phyloP scores from a whole-genome alignment of 1,140 invertebrate species.

The Lycorma delicatula region DNA sequence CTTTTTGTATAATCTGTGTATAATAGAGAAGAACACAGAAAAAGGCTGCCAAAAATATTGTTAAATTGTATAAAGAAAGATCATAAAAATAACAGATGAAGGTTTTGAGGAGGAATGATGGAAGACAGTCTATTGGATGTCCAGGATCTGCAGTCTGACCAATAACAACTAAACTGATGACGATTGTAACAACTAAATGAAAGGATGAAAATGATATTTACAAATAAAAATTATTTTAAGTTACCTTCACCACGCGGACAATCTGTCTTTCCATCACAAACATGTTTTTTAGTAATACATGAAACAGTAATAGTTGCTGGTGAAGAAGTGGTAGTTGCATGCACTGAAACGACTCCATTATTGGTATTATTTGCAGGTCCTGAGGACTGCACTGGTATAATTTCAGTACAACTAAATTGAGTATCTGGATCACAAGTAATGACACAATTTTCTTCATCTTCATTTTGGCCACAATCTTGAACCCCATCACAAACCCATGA shows the following conservation, averaged over 20 bases:
- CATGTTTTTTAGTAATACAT: slow-evolving; percentile 62
- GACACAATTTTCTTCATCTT: slow-evolving; percentile 69
- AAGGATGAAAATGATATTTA: neutral
- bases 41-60: no score
- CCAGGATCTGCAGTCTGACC: no score
- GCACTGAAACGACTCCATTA: neutral
- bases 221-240: neutral
- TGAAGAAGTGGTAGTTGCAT: neutral
- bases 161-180: no score
- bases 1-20: no score
- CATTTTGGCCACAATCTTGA: slow-evolving; percentile 70
- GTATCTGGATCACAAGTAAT: slow-evolving; percentile 55
- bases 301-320: slow-evolving; percentile 27
- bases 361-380: slow-evolving; percentile 29
- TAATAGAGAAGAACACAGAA: no score
- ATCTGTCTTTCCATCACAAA: slow-evolving; percentile 67
- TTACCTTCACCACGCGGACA: slow-evolving; percentile 57
- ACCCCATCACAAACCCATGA: slow-evolving; percentile 79
- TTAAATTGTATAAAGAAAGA: no score
- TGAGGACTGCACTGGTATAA: slow-evolving; percentile 21
- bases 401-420: slow-evolving; percentile 52
- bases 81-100: no score
- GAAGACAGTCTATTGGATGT: no score
- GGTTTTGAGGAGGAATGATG: no score
- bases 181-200: no score